These are phyloP conservation scores for Brachyhypopomus gauderio DNA, from an alignment of 2,113 vertebrate species.

Conservation along the genomic window DNA sequence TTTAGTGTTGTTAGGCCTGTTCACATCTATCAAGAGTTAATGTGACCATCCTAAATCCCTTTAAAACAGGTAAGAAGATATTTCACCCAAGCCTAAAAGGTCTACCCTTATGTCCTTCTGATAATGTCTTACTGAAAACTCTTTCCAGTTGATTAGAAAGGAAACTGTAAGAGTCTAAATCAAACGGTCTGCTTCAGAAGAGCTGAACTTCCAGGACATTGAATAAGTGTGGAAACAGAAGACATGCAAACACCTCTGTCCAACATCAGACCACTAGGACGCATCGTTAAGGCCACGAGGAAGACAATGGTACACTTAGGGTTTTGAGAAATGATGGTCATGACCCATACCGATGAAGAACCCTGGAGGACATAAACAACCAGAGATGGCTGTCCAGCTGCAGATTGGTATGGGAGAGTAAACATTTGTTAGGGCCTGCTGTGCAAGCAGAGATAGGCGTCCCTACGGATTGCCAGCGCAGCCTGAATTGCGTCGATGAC, in stretches of 20 bases:
- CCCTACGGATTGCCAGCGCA: constrained; percentile 65
- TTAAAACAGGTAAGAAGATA: too few relatives aligned
- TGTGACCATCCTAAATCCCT: background rate
- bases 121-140: too few relatives aligned
- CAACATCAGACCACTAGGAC: constrained; percentile 11
- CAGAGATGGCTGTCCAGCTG: constrained; percentile 43
- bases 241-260: constrained; percentile 27
- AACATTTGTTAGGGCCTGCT: constrained; percentile 78
- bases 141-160: too few relatives aligned
- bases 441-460: constrained; percentile 76
- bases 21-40: background rate
- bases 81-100: too few relatives aligned
- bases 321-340: background rate
- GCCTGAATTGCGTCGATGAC: constrained; percentile 68
- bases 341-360: constrained; percentile 48
- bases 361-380: constrained; percentile 63
- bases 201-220: too few relatives aligned
- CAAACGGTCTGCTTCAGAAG: too few relatives aligned
- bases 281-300: constrained; percentile 45
- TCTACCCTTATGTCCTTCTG: too few relatives aligned
- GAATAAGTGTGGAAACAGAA: background rate
- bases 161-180: too few relatives aligned
- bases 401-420: constrained; percentile 65
- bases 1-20: background rate
- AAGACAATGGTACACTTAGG: constrained; percentile 54